These are phyloP conservation scores for Mirza zaza DNA, from an alignment of 2,113 vertebrate genomes.

Conservation along the genomic window DNA sequence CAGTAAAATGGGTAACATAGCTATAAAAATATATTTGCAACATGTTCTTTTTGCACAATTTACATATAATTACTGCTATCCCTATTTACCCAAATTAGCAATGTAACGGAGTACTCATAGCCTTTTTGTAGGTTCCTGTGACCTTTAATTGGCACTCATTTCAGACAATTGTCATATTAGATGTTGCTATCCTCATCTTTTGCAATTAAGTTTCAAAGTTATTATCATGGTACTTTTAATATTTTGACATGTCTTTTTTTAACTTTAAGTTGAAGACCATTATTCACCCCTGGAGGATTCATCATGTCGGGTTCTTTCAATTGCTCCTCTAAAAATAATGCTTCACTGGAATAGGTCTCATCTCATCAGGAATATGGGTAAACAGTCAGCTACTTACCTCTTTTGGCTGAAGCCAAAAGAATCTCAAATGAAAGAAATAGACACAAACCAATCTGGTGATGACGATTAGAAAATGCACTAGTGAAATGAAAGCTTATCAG, in stretches of 20 bases:
- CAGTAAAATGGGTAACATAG: neutral
- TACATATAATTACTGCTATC: neutral
- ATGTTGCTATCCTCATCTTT: neutral
- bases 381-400: neutral
- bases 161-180: slow-evolving; percentile 1
- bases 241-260: neutral
- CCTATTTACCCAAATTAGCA: neutral
- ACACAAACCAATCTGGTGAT: neutral
- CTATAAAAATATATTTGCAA: neutral
- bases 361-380: neutral
- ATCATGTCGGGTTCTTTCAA: neutral
- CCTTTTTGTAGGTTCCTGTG: neutral
- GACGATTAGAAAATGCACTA: neutral
- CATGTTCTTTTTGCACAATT: neutral
- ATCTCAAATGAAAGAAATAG: neutral
- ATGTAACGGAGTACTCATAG: neutral
- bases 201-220: slow-evolving; percentile 8
- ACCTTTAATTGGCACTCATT: slow-evolving; percentile 30
- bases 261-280: neutral
- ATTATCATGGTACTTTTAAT: neutral
- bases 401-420: neutral
- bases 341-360: neutral
- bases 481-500: neutral
- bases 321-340: neutral
- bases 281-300: neutral